Conservation (phyloP, 2,888 invertebrate species). For the Drosophila hamatofila region DNA sequence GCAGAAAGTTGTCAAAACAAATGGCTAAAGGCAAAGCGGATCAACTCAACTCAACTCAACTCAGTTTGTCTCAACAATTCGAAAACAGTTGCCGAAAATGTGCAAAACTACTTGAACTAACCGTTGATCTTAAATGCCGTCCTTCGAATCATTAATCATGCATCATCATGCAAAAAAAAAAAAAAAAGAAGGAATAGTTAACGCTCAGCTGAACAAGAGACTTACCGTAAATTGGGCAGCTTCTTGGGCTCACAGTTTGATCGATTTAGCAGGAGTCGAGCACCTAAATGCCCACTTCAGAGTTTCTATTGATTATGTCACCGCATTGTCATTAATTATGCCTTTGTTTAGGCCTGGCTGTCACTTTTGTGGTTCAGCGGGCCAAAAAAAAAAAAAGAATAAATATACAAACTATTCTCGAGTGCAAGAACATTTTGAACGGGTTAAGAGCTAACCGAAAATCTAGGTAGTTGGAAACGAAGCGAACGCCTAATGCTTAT, state of each 20-base stretch:
- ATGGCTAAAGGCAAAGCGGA: conserved; percentile 38
- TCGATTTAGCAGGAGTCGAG: conserved; percentile 41
- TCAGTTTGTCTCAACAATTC: conserved; percentile 55
- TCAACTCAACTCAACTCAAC: conserved; percentile 13
- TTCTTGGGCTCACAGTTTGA: conserved; percentile 49
- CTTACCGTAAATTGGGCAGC: conserved; percentile 36
- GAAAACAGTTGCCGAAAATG: conserved; percentile 77
- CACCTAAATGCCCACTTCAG: conserved; percentile 44
- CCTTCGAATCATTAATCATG: conserved; percentile 60
- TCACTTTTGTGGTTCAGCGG: conserved; percentile 64
- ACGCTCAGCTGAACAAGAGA: conserved; percentile 50
- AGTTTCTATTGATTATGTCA: conserved; percentile 46
- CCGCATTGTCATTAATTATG: conserved; percentile 69
- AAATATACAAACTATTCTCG: conserved; percentile 24
- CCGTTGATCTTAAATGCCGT: conserved; percentile 25
- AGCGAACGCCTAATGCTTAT: conserved; percentile 64
- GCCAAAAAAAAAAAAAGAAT: conserved; percentile 21
- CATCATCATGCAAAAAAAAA: conserved; percentile 66
- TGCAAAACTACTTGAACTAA: conserved; percentile 56
- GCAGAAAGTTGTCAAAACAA: conserved; percentile 59
- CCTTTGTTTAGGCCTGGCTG: conserved; percentile 60
- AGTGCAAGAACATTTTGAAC: conserved; percentile 39
- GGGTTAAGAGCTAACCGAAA: conserved; percentile 42
- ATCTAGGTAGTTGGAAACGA: conserved; percentile 25
- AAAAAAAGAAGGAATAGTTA: conserved; percentile 29